Evolutionary conservation across 2,113 vertebrate genomes (phyloP).

Genomic region (Gambusia holbrooki): DNA sequence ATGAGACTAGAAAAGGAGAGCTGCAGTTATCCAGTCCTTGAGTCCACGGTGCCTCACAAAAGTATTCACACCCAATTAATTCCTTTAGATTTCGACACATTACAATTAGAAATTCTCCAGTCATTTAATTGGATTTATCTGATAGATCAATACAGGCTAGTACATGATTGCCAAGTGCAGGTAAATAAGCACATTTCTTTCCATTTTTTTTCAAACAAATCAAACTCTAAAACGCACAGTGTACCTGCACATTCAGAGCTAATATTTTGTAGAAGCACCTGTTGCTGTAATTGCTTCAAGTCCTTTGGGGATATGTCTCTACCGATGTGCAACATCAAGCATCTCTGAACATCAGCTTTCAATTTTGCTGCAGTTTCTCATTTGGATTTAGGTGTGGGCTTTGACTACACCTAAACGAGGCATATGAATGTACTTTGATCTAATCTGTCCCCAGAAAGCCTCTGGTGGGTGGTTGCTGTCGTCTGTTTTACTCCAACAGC

Average conservation of each 20-base stretch:
- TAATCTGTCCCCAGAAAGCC: neutral
- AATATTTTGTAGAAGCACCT: neutral
- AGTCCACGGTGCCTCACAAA: neutral
- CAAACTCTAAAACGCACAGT: neutral
- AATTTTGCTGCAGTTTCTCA: too few relatives aligned
- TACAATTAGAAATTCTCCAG: neutral
- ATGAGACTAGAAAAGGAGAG: slow-evolving; percentile 36
- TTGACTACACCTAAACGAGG: neutral
- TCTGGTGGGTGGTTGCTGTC: neutral
- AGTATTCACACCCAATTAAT: neutral
- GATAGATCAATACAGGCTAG: neutral
- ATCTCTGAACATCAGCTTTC: neutral
- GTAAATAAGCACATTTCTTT: neutral
- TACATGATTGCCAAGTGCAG: neutral
- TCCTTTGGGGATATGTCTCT: neutral
- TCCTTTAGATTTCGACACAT: neutral
- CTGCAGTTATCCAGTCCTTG: slow-evolving; percentile 17
- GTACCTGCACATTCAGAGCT: neutral
- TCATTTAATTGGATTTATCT: neutral
- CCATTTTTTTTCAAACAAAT: neutral
- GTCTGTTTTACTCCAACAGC: neutral
- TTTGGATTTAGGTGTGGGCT: neutral
- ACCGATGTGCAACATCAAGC: neutral
- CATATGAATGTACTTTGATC: neutral
- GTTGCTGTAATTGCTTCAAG: neutral